A percentile compares a stretch with the other conserved stretches of the same genome.
Evolutionary conservation across 37 sponge, comb jelly and placozoan species (phyloP).

Genomic region (Cladorhizidae sp.): DNA sequence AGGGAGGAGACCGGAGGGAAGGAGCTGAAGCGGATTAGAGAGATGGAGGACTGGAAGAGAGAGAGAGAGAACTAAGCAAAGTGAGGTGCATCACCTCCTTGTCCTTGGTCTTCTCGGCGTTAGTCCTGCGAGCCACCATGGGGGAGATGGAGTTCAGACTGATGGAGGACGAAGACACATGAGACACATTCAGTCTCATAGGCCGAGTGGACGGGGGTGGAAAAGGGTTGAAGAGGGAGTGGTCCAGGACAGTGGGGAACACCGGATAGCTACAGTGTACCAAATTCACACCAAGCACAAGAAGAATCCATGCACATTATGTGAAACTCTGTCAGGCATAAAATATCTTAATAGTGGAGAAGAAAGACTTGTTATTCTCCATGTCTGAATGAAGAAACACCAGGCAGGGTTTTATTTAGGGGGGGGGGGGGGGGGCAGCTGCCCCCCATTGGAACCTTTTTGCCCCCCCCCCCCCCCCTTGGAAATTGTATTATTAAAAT

Average conservation of each 20-base stretch:
- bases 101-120: conserved; percentile 67
- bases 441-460: too few relatives aligned
- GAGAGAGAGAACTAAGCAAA: neutral
- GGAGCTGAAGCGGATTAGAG: neutral
- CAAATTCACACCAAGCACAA: neutral
- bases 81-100: conserved; percentile 30
- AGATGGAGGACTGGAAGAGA: neutral
- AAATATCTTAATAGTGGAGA: too few relatives aligned
- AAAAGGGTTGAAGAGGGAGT: conserved; percentile 29
- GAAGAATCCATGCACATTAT: too few relatives aligned
- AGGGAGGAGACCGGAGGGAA: too few relatives aligned
- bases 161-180: neutral
- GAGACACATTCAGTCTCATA: neutral
- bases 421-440: too few relatives aligned
- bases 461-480: too few relatives aligned
- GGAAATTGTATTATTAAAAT: too few relatives aligned
- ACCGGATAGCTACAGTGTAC: conserved; percentile 30
- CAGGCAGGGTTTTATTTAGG: too few relatives aligned
- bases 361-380: too few relatives aligned
- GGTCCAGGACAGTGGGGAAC: conserved; percentile 47
- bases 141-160: conserved; percentile 10
- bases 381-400: too few relatives aligned
- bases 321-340: too few relatives aligned
- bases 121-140: conserved; percentile 38
- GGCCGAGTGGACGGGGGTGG: neutral